Percentiles rank a stretch among this genome's conserved stretches.
phyloP scores from a whole-genome alignment of 2,797 vertebrate genomes.

The Tamandua tetradactyla region DNA sequence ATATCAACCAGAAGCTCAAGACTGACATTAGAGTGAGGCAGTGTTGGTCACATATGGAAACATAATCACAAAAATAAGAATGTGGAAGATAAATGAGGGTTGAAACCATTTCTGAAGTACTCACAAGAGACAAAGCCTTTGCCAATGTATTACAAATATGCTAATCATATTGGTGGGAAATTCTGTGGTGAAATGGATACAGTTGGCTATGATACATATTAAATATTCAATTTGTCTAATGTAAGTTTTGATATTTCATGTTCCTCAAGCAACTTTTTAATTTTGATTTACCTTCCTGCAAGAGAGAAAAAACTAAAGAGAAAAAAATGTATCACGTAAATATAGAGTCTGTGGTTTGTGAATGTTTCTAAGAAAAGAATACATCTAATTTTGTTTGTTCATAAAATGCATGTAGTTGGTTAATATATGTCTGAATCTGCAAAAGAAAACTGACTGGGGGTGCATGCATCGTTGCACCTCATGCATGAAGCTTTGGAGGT shows the following conservation, averaged over 20 bases:
- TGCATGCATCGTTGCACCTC: neutral
- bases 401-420: neutral
- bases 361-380: neutral
- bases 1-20: neutral
- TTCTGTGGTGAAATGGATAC: neutral
- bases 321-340: neutral
- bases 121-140: neutral
- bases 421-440: neutral
- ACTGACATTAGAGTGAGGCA: neutral
- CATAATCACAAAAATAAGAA: neutral
- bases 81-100: neutral
- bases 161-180: neutral
- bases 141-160: neutral
- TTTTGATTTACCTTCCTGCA: neutral
- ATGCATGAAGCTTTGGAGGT: neutral
- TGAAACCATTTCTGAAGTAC: neutral
- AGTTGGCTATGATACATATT: neutral
- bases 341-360: neutral
- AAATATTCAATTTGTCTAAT: neutral
- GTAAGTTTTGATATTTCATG: neutral
- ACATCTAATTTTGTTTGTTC: constrained; percentile 1
- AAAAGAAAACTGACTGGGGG: neutral
- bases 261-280: neutral
- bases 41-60: neutral
- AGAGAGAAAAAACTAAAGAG: neutral